Base-by-base conservation (phyloP, 1,140 invertebrate genomes). In the Zaprionus kolodkinae region DNA sequence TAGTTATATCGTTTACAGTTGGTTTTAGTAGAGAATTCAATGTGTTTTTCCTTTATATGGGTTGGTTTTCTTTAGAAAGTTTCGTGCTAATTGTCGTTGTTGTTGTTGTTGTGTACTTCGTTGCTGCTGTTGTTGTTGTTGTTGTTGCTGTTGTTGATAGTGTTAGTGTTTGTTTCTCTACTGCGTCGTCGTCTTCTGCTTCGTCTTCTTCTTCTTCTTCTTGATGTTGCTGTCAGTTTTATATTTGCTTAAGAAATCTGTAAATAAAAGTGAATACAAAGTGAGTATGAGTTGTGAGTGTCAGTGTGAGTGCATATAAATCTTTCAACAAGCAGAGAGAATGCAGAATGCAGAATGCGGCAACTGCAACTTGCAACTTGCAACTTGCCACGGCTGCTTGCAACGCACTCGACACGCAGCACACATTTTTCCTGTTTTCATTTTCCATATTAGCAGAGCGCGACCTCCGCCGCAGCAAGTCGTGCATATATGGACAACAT, bases 351-450 rank as follows among this genome's bases (percentile, higher is more conserved):
- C 68, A 57, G 70, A 57, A 64, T 68, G 52, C 63, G 62, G 48
- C 61, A 71, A 64, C 69, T 71, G 60, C 71, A 65, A 54, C 15
- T 64, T 40, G 60, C 71, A 65, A 54, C 15, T 64, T 40, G 56
- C 12, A 54, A 56, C 64, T 5, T 5, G 48, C 61, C 68, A 64
- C 69, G 66, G 27, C 27, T 30, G 27, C 27, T 55, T 48, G 45
- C 72, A 73, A 66, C 73, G 71, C 80, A 78, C 71, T 57, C 72
- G 48, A 56, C 62, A 77, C 57, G 36, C 50, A 68, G 40, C 69
- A 88, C n/a, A n/a, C 69, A 88, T 85, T 89, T 88, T 89, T 89
- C 85, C 85, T 89, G 85, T 89, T 89, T 89, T 89, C 78, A 89
- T 89, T 89, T 89, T 85, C 85, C 85, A 89, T 90, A 90, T 89